phyloP scores from a whole-genome alignment of 2,113 vertebrate species.

The Sylvietta virens region DNA sequence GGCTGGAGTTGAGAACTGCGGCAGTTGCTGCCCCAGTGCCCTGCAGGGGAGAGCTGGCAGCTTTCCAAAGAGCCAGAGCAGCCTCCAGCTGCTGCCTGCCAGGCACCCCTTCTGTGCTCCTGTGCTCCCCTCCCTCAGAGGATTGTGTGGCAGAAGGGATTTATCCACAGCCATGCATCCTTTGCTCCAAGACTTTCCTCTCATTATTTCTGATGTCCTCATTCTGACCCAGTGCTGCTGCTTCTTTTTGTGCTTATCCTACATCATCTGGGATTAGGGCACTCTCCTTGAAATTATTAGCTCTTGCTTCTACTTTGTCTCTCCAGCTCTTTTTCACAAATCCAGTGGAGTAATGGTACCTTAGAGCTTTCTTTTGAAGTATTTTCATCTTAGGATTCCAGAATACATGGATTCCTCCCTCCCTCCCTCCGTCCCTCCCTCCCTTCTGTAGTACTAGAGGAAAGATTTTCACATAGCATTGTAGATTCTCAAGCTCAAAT shows the following conservation, averaged over 20 bases:
- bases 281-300: neutral
- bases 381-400: neutral
- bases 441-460: neutral
- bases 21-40: neutral
- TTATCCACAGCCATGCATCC: neutral
- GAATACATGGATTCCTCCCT: neutral
- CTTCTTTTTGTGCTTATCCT: neutral
- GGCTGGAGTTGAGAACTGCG: neutral
- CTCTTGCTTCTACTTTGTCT: neutral
- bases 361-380: neutral
- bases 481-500: neutral
- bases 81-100: neutral
- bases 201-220: neutral
- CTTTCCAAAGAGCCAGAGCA: neutral
- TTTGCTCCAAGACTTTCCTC: neutral
- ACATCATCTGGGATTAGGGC: neutral
- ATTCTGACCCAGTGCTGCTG: neutral
- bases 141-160: neutral
- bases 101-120: neutral
- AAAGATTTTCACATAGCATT: neutral
- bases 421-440: neutral
- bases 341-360: neutral
- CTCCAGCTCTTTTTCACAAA: neutral
- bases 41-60: accelerated
- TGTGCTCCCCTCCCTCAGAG: neutral